Evolutionary conservation across 2,113 vertebrate genomes (phyloP).

Genomic region (Dasyornis broadbenti): DNA sequence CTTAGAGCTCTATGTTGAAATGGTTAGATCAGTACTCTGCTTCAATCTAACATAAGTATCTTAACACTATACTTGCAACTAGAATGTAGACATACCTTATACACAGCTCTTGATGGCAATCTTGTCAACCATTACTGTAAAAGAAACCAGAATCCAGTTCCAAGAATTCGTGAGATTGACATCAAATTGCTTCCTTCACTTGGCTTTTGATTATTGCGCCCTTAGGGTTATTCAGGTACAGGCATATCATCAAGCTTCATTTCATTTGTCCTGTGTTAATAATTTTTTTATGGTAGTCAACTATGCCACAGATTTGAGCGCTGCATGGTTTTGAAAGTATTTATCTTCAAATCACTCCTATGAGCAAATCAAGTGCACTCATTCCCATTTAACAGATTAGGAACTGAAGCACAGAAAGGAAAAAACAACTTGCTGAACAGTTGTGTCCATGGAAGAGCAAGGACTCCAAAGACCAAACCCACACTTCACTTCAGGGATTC

Average conservation of each 20-base stretch:
- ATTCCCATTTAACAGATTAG: not conserved
- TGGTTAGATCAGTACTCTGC: not conserved
- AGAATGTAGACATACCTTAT: not conserved
- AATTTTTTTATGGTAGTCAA: constrained; percentile 21
- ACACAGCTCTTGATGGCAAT: not conserved
- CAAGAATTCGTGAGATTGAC: constrained; percentile 44
- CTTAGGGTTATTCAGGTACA: constrained; percentile 48
- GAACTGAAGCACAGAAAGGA: not conserved
- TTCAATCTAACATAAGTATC: not conserved
- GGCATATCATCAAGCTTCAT: constrained; percentile 16
- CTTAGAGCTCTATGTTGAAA: not conserved
- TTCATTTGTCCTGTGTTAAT: constrained; percentile 42
- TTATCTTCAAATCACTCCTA: not conserved
- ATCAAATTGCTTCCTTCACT: constrained; percentile 49
- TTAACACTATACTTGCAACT: not conserved
- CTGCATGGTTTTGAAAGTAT: not conserved
- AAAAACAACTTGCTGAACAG: not conserved
- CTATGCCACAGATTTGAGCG: not conserved
- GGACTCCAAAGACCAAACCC: not conserved
- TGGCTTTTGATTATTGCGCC: constrained; percentile 1
- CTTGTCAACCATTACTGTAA: not conserved
- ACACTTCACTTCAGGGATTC: not conserved
- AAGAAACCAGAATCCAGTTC: not conserved
- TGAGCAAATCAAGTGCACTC: constrained; percentile 9
- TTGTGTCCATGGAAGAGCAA: not conserved